Evolutionary conservation across 2,113 vertebrate genomes (phyloP), one percentile per base, ranked within the genome.

Genomic region (Pelvicachromis taeniatus): DNA sequence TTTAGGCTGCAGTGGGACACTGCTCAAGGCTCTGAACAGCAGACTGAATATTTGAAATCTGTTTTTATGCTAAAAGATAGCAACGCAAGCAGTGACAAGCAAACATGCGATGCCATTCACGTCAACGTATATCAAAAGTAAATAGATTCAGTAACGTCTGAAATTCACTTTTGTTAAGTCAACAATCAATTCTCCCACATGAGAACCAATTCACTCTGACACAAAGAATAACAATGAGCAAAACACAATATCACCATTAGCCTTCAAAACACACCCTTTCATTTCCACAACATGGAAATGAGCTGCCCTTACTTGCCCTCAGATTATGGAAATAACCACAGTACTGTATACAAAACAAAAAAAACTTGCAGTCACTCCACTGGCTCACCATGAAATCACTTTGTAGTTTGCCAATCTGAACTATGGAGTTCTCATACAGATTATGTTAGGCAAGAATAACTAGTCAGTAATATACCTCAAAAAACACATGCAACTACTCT

Each of bases 91-190:
- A 52, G 26, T 52, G 70, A n/a, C 70, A 75, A 75, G 45, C 10
- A 12, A 52, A 75, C 6, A 19, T n/a, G 9, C 6, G 52, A 52
- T 0, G 4, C 0, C 6, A 52, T 19, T 19, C 10, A 2, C 0
- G 50, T 50, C 17, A 75, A 75, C 42, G 50, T n/a, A 75, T n/a
- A 31, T 48, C 6, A 31, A 19, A 52, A 50, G 26, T 48, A 73
- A 73, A 50, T 3, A 29, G 42, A 29, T 29, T 45, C 42, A 0
- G 23, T n/a, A n/a, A 53, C 4, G 2, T 19, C 48, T 70, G 40
- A 68, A 68, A 68, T 68, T 68, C 38, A 1, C 38, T 42, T 42
- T 40, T 68, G 63, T 68, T 68, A 68, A 23, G 9, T 17, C 29
- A 73, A 48, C 9, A 73, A 17, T 26, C 21, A 48, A 48, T 48